A percentile compares a stretch with the other conserved stretches of the same genome.
Evolutionary conservation across 2,113 vertebrate species (phyloP).

Genomic region (Cardinalis cardinalis): DNA sequence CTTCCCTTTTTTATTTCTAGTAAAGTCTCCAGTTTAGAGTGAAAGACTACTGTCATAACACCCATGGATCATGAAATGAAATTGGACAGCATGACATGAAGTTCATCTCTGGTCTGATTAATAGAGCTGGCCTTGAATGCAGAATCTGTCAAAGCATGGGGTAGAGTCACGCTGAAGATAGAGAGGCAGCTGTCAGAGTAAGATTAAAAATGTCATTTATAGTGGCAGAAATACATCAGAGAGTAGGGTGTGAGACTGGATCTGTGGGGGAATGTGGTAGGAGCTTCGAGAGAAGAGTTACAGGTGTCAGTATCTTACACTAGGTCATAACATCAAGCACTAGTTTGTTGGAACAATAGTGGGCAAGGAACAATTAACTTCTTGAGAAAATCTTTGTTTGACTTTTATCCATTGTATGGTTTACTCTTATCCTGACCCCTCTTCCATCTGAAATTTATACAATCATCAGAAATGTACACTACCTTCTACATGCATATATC

Average conservation of each 20-base stretch:
- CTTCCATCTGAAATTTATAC: neutral
- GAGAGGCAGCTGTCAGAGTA: neutral
- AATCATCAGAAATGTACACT: neutral
- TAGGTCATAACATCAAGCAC: neutral
- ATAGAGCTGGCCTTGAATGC: neutral
- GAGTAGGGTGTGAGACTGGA: neutral
- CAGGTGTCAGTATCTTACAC: neutral
- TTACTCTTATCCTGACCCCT: neutral
- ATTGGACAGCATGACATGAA: neutral
- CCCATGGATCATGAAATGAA: neutral
- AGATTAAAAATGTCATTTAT: neutral
- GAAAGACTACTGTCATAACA: neutral
- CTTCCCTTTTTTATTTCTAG: neutral
- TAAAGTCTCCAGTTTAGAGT: neutral
- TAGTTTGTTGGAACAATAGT: neutral
- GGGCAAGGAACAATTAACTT: neutral
- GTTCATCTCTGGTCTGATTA: neutral
- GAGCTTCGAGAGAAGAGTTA: neutral
- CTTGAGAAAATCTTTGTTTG: neutral
- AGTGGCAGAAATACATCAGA: neutral
- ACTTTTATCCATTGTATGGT: neutral
- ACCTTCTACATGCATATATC: constrained; percentile 23
- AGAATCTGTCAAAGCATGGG: neutral
- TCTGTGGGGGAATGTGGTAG: neutral
- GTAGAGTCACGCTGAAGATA: neutral